phyloP scores from a whole-genome alignment of 2,797 vertebrate species.

The Avahi laniger region DNA sequence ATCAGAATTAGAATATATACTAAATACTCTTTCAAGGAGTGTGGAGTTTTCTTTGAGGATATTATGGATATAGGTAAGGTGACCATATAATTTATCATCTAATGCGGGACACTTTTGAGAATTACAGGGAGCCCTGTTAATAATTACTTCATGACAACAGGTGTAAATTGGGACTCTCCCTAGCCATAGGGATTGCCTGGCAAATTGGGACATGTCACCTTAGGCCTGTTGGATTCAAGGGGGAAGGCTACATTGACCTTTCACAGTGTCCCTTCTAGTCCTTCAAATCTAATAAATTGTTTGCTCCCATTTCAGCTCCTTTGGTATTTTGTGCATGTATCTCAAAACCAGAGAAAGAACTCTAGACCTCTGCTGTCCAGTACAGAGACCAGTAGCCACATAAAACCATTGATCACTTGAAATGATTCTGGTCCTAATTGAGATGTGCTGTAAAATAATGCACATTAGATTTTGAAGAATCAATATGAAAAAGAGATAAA shows the following conservation, averaged over 20 bases:
- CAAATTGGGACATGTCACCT: neutral
- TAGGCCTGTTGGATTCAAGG: slow-evolving; percentile 7
- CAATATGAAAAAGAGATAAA: neutral
- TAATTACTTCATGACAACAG: slow-evolving; percentile 12
- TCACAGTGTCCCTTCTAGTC: neutral
- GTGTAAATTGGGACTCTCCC: slow-evolving; percentile 5
- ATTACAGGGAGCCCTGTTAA: neutral
- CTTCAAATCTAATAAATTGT: neutral
- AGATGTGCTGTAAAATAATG: slow-evolving; percentile 48
- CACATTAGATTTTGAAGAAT: slow-evolving; percentile 39
- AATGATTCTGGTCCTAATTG: neutral
- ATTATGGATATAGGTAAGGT: slow-evolving; percentile 22
- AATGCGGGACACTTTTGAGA: slow-evolving; percentile 11
- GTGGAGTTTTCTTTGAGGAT: slow-evolving; percentile 40
- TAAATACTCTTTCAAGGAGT: slow-evolving; percentile 50
- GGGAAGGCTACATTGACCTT: neutral
- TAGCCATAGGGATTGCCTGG: slow-evolving; percentile 28
- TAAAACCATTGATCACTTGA: neutral
- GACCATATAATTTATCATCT: slow-evolving; percentile 13
- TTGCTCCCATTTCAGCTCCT: slow-evolving; percentile 28
- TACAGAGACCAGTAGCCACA: neutral
- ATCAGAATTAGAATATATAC: slow-evolving; percentile 67
- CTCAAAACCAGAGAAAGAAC: slow-evolving; percentile 44
- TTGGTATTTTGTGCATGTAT: slow-evolving; percentile 29
- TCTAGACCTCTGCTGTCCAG: slow-evolving; percentile 41